A percentile compares a stretch with the other conserved stretches of the same genome.
phyloP scores from a whole-genome alignment of 2,888 invertebrate genomes.

The Idaea biselata region DNA sequence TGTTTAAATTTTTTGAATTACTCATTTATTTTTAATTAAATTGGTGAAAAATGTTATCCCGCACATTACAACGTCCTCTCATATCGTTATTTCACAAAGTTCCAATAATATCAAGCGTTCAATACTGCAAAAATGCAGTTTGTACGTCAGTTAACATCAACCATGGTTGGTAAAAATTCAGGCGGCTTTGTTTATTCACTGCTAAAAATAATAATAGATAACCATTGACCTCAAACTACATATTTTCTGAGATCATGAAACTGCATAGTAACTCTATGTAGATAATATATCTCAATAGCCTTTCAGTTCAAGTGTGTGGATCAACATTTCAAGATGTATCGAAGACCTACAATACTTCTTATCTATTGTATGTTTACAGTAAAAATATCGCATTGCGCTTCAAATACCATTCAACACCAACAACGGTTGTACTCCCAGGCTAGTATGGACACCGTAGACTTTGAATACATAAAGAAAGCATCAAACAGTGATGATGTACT shows the following conservation, averaged over 20 bases:
- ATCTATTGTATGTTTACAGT: background rate
- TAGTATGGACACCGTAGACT: constrained; percentile 54
- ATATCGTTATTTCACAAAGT: constrained; percentile 1
- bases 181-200: background rate
- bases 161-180: background rate
- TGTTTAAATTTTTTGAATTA: background rate
- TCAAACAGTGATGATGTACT: constrained; percentile 50
- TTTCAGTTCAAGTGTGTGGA: too few species aligned
- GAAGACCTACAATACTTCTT: too few species aligned
- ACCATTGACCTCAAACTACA: too few species aligned
- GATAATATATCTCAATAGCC: too few species aligned
- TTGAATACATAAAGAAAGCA: constrained; percentile 67
- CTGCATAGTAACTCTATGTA: too few species aligned
- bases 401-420: constrained; percentile 13
- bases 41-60: background rate
- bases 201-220: too few species aligned
- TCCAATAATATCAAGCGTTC: background rate
- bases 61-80: background rate
- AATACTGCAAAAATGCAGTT: background rate
- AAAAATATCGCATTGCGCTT: constrained; percentile 5
- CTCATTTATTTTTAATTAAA: background rate
- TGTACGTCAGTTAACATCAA: background rate
- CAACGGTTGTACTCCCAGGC: constrained; percentile 43
- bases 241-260: too few species aligned
- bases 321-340: too few species aligned